Percentiles rank a stretch among this genome's conserved stretches.
These are phyloP conservation scores for Cyrtodaria siliqua DNA, from an alignment of 2,888 invertebrate genomes.

Conservation along the genomic window DNA sequence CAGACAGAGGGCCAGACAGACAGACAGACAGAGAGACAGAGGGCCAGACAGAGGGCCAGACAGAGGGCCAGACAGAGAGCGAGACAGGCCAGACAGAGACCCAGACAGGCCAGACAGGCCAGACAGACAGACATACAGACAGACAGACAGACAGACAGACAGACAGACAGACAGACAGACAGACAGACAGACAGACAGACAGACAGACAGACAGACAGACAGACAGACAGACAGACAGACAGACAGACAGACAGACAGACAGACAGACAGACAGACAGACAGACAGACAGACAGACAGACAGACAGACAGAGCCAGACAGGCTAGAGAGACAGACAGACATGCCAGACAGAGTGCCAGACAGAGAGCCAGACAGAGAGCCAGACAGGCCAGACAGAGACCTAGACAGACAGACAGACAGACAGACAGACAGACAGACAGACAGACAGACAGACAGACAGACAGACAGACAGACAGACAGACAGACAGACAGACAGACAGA, in stretches of 20 bases:
- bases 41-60: not conserved
- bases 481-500: conserved; percentile 22
- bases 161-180: not conserved
- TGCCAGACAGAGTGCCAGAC: not conserved
- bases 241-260: conserved; percentile 5
- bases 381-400: too few relatives aligned
- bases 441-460: conserved; percentile 22
- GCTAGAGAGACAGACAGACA: conserved; percentile 1
- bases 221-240: conserved; percentile 5
- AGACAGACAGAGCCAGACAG: conserved; percentile 5
- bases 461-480: conserved; percentile 22
- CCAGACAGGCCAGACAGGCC: not conserved
- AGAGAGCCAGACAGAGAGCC: conserved; percentile 14
- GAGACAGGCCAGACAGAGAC: not conserved
- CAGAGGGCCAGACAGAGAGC: not conserved
- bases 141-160: too few relatives aligned
- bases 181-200: conserved; percentile 73
- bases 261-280: conserved; percentile 3
- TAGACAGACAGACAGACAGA: not conserved
- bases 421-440: conserved; percentile 16
- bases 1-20: not conserved
- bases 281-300: conserved; percentile 9
- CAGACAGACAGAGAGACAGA: conserved; percentile 8
- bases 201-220: not conserved
- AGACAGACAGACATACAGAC: not conserved